Conservation (phyloP, 2,797 vertebrate species). For the Lacerta agilis region DNA sequence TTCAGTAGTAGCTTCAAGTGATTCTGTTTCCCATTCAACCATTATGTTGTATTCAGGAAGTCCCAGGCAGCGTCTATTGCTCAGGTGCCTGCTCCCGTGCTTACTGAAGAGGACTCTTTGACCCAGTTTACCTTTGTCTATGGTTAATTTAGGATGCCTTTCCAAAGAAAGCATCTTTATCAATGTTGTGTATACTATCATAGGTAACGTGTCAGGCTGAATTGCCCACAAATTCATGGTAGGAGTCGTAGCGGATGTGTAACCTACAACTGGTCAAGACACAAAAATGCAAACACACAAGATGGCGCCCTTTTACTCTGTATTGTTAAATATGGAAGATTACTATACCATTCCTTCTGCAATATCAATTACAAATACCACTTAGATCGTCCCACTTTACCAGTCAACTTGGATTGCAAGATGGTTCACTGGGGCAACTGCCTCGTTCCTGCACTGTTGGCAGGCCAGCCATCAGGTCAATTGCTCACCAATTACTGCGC, state of each 20-base stretch:
- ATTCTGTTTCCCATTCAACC: not conserved
- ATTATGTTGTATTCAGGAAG: not conserved
- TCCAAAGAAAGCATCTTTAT: not conserved
- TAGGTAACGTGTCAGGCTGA: not conserved
- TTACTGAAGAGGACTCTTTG: not conserved
- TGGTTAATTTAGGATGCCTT: not conserved
- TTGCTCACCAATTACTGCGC: not conserved
- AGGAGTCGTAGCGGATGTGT: not conserved
- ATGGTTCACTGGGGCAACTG: not conserved
- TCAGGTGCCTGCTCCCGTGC: not conserved
- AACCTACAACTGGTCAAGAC: not conserved
- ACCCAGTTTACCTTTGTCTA: not conserved
- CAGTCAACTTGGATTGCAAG: not conserved
- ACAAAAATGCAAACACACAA: not conserved
- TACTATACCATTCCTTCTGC: not conserved
- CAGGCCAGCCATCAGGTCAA: not conserved
- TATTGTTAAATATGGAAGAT: not conserved
- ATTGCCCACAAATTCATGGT: not conserved
- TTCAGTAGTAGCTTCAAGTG: not conserved
- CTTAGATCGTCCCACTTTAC: not conserved
- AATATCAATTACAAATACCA: not conserved
- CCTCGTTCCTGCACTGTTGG: not conserved
- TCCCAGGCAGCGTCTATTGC: not conserved
- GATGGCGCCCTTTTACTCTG: not conserved
- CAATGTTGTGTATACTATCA: not conserved